Evolutionary conservation across 2,797 vertebrate species (phyloP).

Genomic region (Tapirus indicus): DNA sequence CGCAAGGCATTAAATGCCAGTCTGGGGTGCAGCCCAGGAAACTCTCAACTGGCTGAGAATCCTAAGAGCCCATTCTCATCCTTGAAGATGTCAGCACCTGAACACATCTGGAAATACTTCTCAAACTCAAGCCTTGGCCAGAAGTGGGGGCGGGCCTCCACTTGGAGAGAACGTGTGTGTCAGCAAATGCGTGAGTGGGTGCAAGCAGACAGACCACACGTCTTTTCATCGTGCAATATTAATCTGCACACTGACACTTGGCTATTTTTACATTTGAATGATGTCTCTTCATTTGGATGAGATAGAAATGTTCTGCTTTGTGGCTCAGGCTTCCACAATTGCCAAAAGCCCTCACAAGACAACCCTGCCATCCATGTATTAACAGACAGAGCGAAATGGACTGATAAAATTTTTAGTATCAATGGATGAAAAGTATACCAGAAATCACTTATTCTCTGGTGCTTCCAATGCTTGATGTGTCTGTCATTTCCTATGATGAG

Average conservation of each 20-base stretch:
- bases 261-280: constrained; percentile 75
- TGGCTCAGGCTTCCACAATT: constrained; percentile 49
- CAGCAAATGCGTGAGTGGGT: not conserved
- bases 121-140: not conserved
- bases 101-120: constrained; percentile 61
- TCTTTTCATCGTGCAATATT: constrained; percentile 68
- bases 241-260: constrained; percentile 72
- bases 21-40: not conserved
- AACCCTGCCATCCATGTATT: not conserved
- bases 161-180: constrained; percentile 40
- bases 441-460: constrained; percentile 55
- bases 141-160: not conserved
- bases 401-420: constrained; percentile 76
- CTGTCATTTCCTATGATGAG: constrained; percentile 68
- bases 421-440: constrained; percentile 78
- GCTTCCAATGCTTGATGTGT: constrained; percentile 25
- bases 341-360: constrained; percentile 54
- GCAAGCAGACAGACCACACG: not conserved
- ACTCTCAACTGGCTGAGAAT: not conserved
- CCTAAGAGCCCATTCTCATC: constrained; percentile 50
- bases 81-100: constrained; percentile 38
- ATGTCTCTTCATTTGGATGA: constrained; percentile 70
- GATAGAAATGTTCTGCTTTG: constrained; percentile 75
- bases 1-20: not conserved
- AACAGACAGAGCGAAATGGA: constrained; percentile 65